These are phyloP conservation scores for Andrena hattorfiana DNA, from an alignment of 2,888 invertebrate genomes.

Conservation along the genomic window DNA sequence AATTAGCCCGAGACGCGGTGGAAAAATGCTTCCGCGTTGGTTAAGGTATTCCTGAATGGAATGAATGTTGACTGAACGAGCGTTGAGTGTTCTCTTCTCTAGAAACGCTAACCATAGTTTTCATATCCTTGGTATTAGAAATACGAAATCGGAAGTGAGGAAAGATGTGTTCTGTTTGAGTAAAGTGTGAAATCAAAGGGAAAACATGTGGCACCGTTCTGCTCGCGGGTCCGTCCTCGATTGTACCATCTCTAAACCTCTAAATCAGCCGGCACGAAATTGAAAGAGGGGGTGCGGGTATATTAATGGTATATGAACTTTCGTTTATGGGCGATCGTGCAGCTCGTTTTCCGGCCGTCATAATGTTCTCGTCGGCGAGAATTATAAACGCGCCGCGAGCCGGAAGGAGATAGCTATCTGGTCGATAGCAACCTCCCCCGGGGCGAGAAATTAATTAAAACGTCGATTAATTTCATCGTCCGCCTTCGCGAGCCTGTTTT, in stretches of 20 bases:
- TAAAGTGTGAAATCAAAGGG: neutral
- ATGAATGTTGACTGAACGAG: neutral
- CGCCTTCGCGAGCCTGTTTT: conserved; percentile 38
- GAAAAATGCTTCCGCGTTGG: conserved; percentile 9
- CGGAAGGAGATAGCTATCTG: neutral
- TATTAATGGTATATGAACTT: conserved; percentile 37
- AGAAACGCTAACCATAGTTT: no score
- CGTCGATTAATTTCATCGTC: conserved; percentile 61
- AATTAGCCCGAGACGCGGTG: conserved; percentile 27
- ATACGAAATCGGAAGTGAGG: no score
- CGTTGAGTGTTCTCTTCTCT: neutral
- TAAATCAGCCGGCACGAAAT: conserved; percentile 14
- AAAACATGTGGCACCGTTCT: neutral
- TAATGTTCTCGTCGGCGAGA: conserved; percentile 10
- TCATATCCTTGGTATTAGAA: no score
- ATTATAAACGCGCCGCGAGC: conserved; percentile 22
- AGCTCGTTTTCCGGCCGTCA: conserved; percentile 19
- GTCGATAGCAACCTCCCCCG: neutral
- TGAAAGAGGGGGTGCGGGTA: conserved; percentile 3
- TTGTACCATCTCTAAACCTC: neutral
- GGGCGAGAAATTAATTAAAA: conserved; percentile 66
- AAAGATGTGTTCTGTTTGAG: neutral
- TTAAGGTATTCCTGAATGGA: conserved; percentile 16
- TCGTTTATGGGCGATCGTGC: conserved; percentile 29
- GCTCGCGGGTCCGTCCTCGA: neutral